A percentile compares a stretch with the other conserved stretches of the same genome.
phyloP scores from a whole-genome alignment of 2,113 vertebrate species.

The Ciconia stormi region DNA sequence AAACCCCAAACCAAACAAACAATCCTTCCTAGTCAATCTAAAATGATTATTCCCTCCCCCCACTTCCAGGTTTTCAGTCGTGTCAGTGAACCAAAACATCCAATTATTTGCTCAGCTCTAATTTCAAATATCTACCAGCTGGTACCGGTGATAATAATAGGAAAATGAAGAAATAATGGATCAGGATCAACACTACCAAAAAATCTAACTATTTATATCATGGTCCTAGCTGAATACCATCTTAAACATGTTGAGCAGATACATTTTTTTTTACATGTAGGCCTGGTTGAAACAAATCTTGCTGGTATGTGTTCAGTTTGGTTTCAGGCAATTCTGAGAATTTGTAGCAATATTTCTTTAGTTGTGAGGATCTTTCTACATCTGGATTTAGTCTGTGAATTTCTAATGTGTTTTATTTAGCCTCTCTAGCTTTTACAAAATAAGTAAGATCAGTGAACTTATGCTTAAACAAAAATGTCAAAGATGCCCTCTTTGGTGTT shows the following conservation, averaged over 20 bases:
- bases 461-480: not conserved
- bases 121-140: constrained; percentile 54
- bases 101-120: constrained; percentile 55
- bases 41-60: not conserved
- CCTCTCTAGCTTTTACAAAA: constrained; percentile 13
- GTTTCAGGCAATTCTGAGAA: constrained; percentile 4
- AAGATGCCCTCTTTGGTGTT: not conserved
- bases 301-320: not conserved
- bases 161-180: constrained; percentile 29
- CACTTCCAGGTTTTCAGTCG: constrained; percentile 5
- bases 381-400: not conserved
- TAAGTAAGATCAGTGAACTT: not conserved
- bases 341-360: not conserved
- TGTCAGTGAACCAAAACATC: constrained; percentile 57
- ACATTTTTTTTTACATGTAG: not conserved
- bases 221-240: not conserved
- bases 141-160: constrained; percentile 38
- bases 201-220: not conserved
- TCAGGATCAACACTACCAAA: not conserved
- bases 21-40: not conserved
- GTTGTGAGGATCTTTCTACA: not conserved
- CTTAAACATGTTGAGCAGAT: not conserved
- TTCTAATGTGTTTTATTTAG: constrained; percentile 4
- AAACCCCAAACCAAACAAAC: not conserved
- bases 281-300: not conserved